A percentile compares a stretch with the other conserved stretches of the same genome.
Conservation (phyloP, 2,113 vertebrate species). For the Anguilla japonica region DNA sequence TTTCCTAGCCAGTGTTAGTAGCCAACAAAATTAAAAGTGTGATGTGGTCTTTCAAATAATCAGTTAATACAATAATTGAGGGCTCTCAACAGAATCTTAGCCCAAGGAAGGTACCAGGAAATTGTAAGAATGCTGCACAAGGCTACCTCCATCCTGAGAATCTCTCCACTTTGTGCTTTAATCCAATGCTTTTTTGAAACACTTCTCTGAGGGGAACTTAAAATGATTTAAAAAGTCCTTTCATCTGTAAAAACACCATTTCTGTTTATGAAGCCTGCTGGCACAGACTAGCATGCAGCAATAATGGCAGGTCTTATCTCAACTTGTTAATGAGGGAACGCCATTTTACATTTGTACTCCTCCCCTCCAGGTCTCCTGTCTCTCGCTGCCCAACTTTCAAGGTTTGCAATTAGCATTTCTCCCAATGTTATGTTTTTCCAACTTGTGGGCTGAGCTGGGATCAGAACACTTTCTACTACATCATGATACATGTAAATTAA, state of each 20-base stretch:
- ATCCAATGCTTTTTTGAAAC: conserved; percentile 42
- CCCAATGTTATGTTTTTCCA: conserved; percentile 47
- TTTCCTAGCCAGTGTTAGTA: too few species aligned
- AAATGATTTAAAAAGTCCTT: conserved; percentile 44
- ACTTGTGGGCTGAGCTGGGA: conserved; percentile 37
- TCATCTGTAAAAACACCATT: conserved; percentile 48
- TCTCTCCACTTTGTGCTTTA: conserved; percentile 19
- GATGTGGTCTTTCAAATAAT: neutral
- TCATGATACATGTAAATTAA: conserved; percentile 31
- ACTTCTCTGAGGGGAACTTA: conserved; percentile 37
- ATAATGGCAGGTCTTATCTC: conserved; percentile 28
- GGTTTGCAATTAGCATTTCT: conserved; percentile 36
- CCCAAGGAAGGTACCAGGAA: neutral
- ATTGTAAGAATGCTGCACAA: neutral
- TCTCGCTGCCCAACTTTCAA: conserved; percentile 27
- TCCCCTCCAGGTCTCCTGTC: conserved; percentile 39
- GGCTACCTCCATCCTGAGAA: neutral
- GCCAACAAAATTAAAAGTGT: too few species aligned
- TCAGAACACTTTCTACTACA: conserved; percentile 20
- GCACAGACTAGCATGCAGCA: conserved; percentile 36
- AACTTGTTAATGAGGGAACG: conserved; percentile 46
- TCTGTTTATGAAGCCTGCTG: conserved; percentile 45
- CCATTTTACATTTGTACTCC: conserved; percentile 34
- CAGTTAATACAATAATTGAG: neutral
- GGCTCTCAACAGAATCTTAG: neutral